Percentiles rank a stretch among this genome's conserved stretches.
Evolutionary conservation across 2,888 invertebrate species (phyloP).

Genomic region (Bimastos eiseni): DNA sequence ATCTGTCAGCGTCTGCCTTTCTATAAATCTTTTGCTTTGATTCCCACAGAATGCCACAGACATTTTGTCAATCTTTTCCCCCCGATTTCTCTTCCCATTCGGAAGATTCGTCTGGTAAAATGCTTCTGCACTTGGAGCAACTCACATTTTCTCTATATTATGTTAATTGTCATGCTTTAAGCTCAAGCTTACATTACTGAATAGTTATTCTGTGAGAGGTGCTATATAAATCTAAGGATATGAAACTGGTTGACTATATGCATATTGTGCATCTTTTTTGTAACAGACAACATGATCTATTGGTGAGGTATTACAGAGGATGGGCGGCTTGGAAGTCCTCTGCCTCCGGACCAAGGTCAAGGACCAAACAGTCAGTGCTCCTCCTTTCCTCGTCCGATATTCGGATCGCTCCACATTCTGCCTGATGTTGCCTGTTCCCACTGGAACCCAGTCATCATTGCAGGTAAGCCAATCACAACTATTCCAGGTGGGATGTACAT

Average conservation of each 20-base stretch:
- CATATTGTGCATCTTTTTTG: no score
- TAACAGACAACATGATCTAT: slow-evolving; percentile 58
- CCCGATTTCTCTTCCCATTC: not conserved
- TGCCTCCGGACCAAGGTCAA: slow-evolving; percentile 45
- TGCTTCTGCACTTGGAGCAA: not conserved
- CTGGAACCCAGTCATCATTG: slow-evolving; percentile 60
- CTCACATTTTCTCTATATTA: not conserved
- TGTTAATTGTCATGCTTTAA: not conserved
- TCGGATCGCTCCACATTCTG: slow-evolving; percentile 59
- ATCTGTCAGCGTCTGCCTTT: not conserved
- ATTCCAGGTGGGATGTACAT: not conserved
- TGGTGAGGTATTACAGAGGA: slow-evolving; percentile 60
- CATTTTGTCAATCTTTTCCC: no score
- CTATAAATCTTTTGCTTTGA: not conserved
- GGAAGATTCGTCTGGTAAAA: not conserved
- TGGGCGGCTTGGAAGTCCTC: slow-evolving; percentile 55
- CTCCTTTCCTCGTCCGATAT: slow-evolving; percentile 57
- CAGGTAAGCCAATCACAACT: slow-evolving; percentile 45
- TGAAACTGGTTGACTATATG: no score
- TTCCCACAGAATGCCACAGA: not conserved
- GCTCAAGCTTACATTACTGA: not conserved
- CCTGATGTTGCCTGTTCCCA: slow-evolving; percentile 52
- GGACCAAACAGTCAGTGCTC: slow-evolving; percentile 52
- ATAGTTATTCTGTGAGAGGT: no score
- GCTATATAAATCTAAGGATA: no score